Conservation (phyloP, 2,797 vertebrate genomes). For the Diplodus sargus region DNA sequence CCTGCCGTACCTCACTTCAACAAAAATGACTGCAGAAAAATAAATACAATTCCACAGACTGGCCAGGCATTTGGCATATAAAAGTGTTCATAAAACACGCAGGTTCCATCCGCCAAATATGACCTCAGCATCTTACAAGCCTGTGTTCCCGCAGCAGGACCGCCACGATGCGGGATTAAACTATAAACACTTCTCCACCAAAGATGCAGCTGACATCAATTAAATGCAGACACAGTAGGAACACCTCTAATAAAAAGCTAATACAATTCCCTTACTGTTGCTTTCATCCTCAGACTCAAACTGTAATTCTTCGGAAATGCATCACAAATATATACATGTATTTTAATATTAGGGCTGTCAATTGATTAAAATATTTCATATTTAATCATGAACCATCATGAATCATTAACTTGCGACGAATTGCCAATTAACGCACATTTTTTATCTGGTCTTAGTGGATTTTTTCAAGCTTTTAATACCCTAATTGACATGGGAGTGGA, state of each 20-base stretch:
- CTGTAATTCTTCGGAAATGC: background rate
- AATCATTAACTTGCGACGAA: no score
- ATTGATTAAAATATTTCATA: no score
- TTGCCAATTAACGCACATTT: no score
- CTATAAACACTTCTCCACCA: constrained; percentile 34
- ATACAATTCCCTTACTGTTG: background rate
- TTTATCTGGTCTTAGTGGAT: no score
- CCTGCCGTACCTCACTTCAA: constrained; percentile 16
- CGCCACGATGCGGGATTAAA: constrained; percentile 7
- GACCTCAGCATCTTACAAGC: constrained; percentile 63
- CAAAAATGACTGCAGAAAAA: constrained; percentile 42
- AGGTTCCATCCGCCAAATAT: constrained; percentile 54
- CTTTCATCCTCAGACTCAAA: background rate
- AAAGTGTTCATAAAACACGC: constrained; percentile 2
- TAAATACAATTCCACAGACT: constrained; percentile 21
- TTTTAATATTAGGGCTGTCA: no score
- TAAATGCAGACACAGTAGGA: constrained; percentile 10
- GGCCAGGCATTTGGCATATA: constrained; percentile 29
- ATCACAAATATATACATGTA: background rate
- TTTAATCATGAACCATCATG: no score
- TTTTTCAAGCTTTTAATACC: no score
- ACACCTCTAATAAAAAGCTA: background rate
- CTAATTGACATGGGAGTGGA: no score
- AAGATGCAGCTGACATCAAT: constrained; percentile 24
- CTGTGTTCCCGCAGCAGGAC: constrained; percentile 24